Conservation (phyloP, 2,113 vertebrate genomes). For the Brachyistius frenatus region DNA sequence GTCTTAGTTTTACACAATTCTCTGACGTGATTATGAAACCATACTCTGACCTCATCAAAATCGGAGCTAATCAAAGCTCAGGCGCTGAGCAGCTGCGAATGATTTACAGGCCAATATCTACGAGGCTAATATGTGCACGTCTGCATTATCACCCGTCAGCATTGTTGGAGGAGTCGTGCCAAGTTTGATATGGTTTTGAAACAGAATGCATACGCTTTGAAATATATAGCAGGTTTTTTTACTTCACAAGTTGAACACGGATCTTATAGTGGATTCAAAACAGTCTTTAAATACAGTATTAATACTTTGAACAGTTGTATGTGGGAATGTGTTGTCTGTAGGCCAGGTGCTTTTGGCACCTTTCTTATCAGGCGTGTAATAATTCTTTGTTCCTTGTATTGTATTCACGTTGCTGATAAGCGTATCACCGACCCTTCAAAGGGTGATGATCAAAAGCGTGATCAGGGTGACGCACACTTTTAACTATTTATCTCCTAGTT, state of each 20-base stretch:
- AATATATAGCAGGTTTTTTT: not conserved
- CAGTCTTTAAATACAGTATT: not conserved
- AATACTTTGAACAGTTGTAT: not conserved
- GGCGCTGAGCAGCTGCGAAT: conserved; percentile 38
- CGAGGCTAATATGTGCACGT: conserved; percentile 34
- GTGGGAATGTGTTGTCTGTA: not conserved
- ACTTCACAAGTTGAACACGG: not conserved
- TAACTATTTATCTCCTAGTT: too few species aligned
- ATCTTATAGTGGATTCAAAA: not conserved
- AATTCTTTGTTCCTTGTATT: conserved; percentile 8
- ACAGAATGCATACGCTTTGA: not conserved
- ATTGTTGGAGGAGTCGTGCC: not conserved
- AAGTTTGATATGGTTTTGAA: conserved; percentile 8
- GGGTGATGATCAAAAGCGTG: not conserved
- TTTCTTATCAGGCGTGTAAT: not conserved
- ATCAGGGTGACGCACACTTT: not conserved
- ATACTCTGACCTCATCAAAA: conserved; percentile 27
- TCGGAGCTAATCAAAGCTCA: conserved; percentile 33
- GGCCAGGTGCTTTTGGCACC: not conserved
- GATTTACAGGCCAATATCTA: conserved; percentile 57
- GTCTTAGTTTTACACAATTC: not conserved
- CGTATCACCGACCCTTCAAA: not conserved
- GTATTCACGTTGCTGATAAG: conserved; percentile 23
- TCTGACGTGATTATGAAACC: conserved; percentile 38
- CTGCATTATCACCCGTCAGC: conserved; percentile 29